These are phyloP conservation scores for Acanthopagrus latus DNA, from an alignment of 2,797 vertebrate genomes.

Conservation along the genomic window DNA sequence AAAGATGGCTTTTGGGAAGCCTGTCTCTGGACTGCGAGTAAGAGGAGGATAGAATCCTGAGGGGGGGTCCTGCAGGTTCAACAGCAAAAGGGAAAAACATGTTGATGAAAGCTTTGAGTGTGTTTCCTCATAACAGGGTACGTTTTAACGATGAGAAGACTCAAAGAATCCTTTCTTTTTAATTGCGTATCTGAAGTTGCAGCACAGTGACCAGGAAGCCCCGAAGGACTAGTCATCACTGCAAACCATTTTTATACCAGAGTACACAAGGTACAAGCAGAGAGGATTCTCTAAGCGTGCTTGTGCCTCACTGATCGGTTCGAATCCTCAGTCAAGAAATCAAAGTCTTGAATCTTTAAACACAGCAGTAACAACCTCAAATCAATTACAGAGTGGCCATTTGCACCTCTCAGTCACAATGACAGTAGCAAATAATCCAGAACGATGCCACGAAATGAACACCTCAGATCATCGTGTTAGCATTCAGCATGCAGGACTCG, in stretches of 20 bases:
- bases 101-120: constrained; percentile 31
- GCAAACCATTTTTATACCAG: constrained; percentile 27
- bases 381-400: not conserved
- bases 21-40: constrained; percentile 9
- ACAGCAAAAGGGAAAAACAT: constrained; percentile 43
- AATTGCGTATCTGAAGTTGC: constrained; percentile 32
- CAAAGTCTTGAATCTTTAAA: constrained; percentile 12
- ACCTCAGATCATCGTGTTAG: not conserved
- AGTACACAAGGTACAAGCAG: constrained; percentile 4
- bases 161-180: constrained; percentile 13
- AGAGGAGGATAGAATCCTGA: constrained; percentile 7
- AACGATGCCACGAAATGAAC: not conserved
- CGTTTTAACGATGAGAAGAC: constrained; percentile 32
- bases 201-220: constrained; percentile 24
- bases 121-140: constrained; percentile 33
- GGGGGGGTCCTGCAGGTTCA: constrained; percentile 20
- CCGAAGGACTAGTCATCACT: constrained; percentile 17
- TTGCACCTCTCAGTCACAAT: constrained; percentile 4
- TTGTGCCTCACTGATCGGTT: constrained; percentile 34
- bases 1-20: constrained; percentile 17
- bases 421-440: not conserved
- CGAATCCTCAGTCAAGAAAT: constrained; percentile 27
- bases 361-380: not conserved
- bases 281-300: not conserved
- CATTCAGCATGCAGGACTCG: not conserved